Conservation (phyloP, 2,797 vertebrate genomes). For the Megalops cyprinoides region DNA sequence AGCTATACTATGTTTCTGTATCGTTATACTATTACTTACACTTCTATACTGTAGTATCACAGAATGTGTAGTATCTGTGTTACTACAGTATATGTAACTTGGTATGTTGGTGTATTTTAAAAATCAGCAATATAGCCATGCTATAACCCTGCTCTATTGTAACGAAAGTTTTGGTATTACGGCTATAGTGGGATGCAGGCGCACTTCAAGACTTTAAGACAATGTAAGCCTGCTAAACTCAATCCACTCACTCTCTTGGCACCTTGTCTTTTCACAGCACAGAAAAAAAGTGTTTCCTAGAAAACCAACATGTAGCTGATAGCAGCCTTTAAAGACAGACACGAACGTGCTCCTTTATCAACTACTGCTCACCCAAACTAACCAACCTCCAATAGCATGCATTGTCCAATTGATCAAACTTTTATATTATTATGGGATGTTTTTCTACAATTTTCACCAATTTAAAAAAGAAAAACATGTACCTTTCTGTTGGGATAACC, state of each 20-base stretch:
- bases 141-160: not conserved
- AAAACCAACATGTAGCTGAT: not conserved
- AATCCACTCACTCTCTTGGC: not conserved
- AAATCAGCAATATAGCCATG: not conserved
- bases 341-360: slow-evolving; percentile 41
- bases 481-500: slow-evolving; percentile 99
- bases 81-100: too few relatives aligned
- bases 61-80: too few relatives aligned
- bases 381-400: slow-evolving; percentile 73
- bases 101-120: not conserved
- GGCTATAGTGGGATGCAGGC: not conserved
- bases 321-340: not conserved
- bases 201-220: not conserved
- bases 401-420: slow-evolving; percentile 73
- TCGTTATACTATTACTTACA: too few relatives aligned
- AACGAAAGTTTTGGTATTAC: not conserved
- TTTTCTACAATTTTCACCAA: slow-evolving; percentile 95
- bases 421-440: slow-evolving; percentile 85
- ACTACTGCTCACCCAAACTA: slow-evolving; percentile 97
- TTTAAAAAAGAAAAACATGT: slow-evolving; percentile 99
- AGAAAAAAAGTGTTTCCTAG: not conserved
- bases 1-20: not conserved
- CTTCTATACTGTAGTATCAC: too few relatives aligned
- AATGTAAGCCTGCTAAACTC: not conserved
- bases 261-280: not conserved